These are phyloP conservation scores for Halyomorpha halys DNA, from an alignment of 1,140 invertebrate genomes.

Conservation along the genomic window DNA sequence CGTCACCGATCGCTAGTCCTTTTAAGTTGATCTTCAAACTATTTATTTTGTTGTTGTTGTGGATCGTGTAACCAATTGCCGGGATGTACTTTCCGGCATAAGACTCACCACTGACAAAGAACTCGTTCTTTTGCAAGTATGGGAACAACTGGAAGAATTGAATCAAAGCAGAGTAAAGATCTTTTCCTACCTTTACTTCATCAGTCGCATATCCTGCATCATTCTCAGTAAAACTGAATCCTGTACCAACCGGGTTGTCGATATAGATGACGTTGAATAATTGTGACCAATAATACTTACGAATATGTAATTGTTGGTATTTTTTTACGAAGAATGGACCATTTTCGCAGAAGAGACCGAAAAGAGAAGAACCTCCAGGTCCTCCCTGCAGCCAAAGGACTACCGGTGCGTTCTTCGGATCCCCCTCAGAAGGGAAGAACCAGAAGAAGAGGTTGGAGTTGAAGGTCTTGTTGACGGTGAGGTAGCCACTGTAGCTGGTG, in stretches of 20 bases:
- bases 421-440: conserved; percentile 65
- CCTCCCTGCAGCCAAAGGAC: conserved; percentile 65
- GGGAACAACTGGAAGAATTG: conserved; percentile 61
- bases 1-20: conserved; percentile 78
- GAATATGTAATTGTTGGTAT: conserved; percentile 14
- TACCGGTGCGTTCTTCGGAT: conserved; percentile 45
- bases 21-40: conserved; percentile 51
- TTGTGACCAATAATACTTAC: conserved; percentile 43
- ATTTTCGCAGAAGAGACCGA: conserved; percentile 71
- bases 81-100: conserved; percentile 48
- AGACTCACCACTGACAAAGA: conserved; percentile 42
- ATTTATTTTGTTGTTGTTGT: conserved; percentile 41
- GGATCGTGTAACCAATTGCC: conserved; percentile 41
- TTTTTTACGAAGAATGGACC: conserved; percentile 51
- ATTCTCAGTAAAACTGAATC: conserved; percentile 28
- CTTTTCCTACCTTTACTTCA: conserved; percentile 43
- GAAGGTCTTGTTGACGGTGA: conserved; percentile 55
- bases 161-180: conserved; percentile 51
- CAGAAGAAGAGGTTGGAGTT: conserved; percentile 76
- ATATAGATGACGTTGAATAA: conserved; percentile 69
- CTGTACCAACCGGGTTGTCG: conserved; percentile 47
- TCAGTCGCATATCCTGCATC: conserved; percentile 15
- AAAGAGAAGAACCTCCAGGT: conserved; percentile 70
- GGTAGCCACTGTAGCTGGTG: conserved; percentile 49
- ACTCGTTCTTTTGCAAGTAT: conserved; percentile 28